Percentiles rank a stretch among this genome's conserved stretches.
Conservation (phyloP, 2,888 invertebrate species). For the Alcis repandata region DNA sequence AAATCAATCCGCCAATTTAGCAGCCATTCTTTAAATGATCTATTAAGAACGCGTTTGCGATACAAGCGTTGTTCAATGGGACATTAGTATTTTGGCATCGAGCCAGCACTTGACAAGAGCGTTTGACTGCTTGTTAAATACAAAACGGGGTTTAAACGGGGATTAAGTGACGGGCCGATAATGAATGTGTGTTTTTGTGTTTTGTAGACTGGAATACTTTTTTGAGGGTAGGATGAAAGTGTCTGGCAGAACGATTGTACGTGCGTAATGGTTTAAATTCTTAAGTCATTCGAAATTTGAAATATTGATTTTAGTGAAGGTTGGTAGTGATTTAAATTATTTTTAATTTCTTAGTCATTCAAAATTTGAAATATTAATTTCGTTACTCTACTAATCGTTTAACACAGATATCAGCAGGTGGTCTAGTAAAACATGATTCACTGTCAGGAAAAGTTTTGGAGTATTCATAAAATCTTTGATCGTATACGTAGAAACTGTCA, state of each 20-base stretch:
- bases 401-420: too few species aligned
- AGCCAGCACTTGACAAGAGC: conserved; percentile 69
- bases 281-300: neutral
- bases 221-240: conserved; percentile 1
- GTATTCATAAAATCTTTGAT: too few species aligned
- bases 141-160: conserved; percentile 46
- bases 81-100: conserved; percentile 81
- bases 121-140: conserved; percentile 71
- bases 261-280: too few species aligned
- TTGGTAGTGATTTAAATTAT: too few species aligned
- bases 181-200: conserved; percentile 43
- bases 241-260: neutral
- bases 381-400: too few species aligned
- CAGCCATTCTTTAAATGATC: conserved; percentile 68
- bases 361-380: neutral
- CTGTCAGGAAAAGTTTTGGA: too few species aligned
- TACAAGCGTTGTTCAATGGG: conserved; percentile 85
- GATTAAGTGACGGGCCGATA: conserved; percentile 44
- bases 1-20: conserved; percentile 49
- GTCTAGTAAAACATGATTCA: too few species aligned
- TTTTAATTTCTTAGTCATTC: neutral
- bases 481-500: too few species aligned
- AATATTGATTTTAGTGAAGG: too few species aligned
- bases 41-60: conserved; percentile 69
- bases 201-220: conserved; percentile 28